A percentile compares a stretch with the other conserved stretches of the same genome.
These are phyloP conservation scores for Frankliniella fusca DNA, from an alignment of 2,888 invertebrate genomes.

Conservation along the genomic window DNA sequence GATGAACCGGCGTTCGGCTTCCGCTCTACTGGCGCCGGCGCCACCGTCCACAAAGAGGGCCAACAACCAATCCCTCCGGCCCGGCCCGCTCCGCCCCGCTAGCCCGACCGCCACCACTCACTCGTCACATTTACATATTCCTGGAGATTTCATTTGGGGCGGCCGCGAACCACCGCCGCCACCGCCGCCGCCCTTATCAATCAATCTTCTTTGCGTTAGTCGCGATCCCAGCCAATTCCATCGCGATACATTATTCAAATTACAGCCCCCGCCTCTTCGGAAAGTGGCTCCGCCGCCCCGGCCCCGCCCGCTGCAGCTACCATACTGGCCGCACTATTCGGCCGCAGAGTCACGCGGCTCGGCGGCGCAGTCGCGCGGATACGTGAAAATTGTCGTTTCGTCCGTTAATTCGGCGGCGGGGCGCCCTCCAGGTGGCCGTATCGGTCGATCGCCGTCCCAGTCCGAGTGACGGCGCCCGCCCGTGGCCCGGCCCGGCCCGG, in stretches of 20 bases:
- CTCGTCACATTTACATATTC: slow-evolving; percentile 10
- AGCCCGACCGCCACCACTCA: not conserved
- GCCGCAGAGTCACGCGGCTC: not conserved
- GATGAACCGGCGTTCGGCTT: too few relatives aligned
- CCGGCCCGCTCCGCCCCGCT: too few relatives aligned
- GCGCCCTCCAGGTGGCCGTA: not conserved
- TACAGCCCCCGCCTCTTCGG: slow-evolving; percentile 4
- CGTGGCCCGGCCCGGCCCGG: not conserved
- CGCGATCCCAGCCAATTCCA: slow-evolving; percentile 13
- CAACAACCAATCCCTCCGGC: too few relatives aligned
- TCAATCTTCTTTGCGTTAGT: not conserved
- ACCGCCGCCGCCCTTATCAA: not conserved
- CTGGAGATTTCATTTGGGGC: not conserved
- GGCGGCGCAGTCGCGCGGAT: not conserved
- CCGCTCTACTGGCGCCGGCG: too few relatives aligned
- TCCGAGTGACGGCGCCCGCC: not conserved
- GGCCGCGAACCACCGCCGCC: not conserved
- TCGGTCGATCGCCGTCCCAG: not conserved
- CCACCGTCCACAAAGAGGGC: too few relatives aligned
- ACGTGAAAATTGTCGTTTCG: not conserved
- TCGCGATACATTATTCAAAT: slow-evolving; percentile 24
- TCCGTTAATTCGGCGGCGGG: not conserved
- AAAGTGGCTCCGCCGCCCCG: not conserved
- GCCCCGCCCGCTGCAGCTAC: not conserved
- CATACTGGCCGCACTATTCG: not conserved